Base-by-base conservation (phyloP, 2,113 vertebrate species). In the Archilochus colubris region DNA sequence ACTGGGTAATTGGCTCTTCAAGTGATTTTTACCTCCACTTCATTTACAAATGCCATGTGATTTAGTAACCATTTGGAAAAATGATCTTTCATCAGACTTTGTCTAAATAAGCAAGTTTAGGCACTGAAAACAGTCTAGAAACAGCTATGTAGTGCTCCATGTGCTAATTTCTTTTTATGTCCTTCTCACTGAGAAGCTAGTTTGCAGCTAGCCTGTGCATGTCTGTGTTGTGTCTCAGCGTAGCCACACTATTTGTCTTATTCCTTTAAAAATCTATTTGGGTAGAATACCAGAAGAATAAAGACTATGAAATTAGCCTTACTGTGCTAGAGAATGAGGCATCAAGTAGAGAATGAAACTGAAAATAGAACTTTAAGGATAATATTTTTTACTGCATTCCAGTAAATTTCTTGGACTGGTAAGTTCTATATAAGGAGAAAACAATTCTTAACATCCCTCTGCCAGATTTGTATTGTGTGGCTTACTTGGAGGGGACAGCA, bases 371-470 rank as follows among this genome's bases (percentile, higher is more conserved):
- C 22, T 84, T 92, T 33, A 24, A 79, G 28, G 21, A 62, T 76
- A 93, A 59, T 86, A 72, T 31, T 92, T 10, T 80, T 95, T 93
- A 64, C 28, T 12, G 16, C 69, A 54, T 78, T 78, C 22, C 11
- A 82, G 73, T 84, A 94, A 79, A 94, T 95, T 93, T 79, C 66
- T 63, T 84, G 92, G 67, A 68, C 6, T 0, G 3, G 28, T 72
- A 93, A 61, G 6, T 77, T 82, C 13, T 36, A 87, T 96, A n/a
- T 63, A 91, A 76, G 67, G 91, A 89, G 25, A 79, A 93, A 94
- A 51, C 12, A 79, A 43, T 72, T 82, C 68, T 57, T 77, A 63
- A 27, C 25, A 10, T 48, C 43, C 81, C 82, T 88, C 46, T 81
- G 46, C 40, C 73, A 85, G 48, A 88, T 93, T 88, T 84, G 68